Base-by-base conservation (phyloP, 2,113 vertebrate genomes). In the Lophochroa leadbeateri region DNA sequence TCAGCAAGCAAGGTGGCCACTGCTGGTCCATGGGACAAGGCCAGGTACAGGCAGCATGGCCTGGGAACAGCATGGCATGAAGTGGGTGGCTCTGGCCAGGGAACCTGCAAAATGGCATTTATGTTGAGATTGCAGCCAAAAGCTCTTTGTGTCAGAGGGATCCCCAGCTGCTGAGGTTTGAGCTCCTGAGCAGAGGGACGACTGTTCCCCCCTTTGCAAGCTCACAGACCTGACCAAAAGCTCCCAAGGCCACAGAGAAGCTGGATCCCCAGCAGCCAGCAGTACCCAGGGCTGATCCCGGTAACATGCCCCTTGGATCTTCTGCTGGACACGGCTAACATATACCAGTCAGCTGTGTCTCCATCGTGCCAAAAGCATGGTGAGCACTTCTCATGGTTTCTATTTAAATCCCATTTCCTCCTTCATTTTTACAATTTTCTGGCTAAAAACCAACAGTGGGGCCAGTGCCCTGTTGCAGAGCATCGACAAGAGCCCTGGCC, bases 1-100 rank as follows among this genome's bases (percentile, higher is more conserved):
- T 98, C 80, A 23, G 97, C 83, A 97, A 95, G 98, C 96, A 95
- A 98, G 98, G 96, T 97, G 97, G 92, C 96, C 97, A 98, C 85
- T 23, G 25, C 82, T 86, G 96, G 95, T 94, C 95, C 97, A 92
- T 97, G 95, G 91, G 84, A 84, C 10, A 41, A 75, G 35, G 64
- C 50, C 37, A 15, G 60, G 47, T 15, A 4, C n/a, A 15, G 16
- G 69, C 77, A 27, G 3, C 24, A 37, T 28, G 53, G 43, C 29
- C 43, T 6, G 0, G 37, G 8, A 82, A 43, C 41, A 67, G 39
- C 2, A 3, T 91, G 60, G 46, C 18, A 58, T 2, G 8, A 31
- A 14, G 5, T 2, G 0, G 0, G 2, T 71, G 50, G 15, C 29
- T 85, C n/a, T 85, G 61, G 50, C 31, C 82, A 64, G 37, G 65